Conservation (phyloP, 2,113 vertebrate genomes). For the cat (Felis catus) region DNA sequence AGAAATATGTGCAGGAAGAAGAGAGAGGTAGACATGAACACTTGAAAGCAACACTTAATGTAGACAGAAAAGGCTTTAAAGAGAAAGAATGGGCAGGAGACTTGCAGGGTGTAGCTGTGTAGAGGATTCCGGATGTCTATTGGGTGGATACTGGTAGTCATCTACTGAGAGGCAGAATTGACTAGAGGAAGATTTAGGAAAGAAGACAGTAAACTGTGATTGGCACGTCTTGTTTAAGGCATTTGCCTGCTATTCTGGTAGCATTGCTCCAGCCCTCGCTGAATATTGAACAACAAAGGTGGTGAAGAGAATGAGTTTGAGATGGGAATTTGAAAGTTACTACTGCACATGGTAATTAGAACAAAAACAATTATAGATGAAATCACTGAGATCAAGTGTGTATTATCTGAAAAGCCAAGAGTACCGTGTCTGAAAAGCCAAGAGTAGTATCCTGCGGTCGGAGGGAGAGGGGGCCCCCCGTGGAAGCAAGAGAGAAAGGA, state of each 20-base stretch:
- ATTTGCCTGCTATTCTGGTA: background rate
- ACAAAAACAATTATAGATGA: background rate
- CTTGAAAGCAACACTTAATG: background rate
- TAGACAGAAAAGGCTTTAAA: background rate
- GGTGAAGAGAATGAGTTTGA: background rate
- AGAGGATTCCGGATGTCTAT: background rate
- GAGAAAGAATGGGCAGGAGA: background rate
- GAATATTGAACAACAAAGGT: background rate
- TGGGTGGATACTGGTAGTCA: background rate
- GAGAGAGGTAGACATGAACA: background rate
- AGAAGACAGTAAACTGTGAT: background rate
- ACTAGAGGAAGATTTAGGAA: background rate
- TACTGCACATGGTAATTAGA: background rate
- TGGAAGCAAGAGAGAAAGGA: background rate
- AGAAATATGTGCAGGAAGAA: background rate
- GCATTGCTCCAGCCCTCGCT: background rate
- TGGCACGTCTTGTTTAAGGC: background rate
- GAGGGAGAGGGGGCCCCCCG: accelerated
- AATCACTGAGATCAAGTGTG: background rate
- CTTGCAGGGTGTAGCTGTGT: accelerated
- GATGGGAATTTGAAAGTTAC: background rate
- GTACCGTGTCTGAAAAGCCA: background rate
- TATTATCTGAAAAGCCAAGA: background rate
- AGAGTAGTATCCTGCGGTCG: too few relatives aligned
- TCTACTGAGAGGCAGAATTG: background rate